Percentiles rank a stretch among this genome's conserved stretches.
These are phyloP conservation scores for Tetraneura akinire DNA, from an alignment of 1,140 invertebrate genomes.

Conservation along the genomic window DNA sequence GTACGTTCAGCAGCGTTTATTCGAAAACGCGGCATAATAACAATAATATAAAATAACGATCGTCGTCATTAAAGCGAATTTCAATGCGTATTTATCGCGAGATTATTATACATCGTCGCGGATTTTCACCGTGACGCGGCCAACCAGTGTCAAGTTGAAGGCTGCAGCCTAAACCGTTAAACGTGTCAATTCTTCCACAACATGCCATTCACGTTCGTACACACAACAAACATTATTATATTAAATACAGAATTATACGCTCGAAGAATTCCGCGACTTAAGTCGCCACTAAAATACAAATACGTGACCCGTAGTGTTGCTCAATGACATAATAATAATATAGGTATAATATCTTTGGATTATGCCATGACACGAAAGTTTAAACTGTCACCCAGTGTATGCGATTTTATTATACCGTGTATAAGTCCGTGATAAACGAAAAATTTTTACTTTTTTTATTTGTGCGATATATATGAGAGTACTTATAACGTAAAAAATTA, in stretches of 20 bases:
- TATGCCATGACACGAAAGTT: no score
- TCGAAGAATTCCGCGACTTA: slow-evolving; percentile 1
- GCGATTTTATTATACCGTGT: no score
- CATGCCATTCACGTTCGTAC: neutral
- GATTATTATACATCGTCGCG: no score
- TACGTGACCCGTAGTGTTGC: neutral
- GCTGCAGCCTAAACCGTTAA: neutral
- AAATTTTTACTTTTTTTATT: neutral
- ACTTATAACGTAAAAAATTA: neutral
- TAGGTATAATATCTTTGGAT: no score
- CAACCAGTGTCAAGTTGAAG: slow-evolving; percentile 29
- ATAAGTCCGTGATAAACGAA: no score
- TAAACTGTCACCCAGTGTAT: no score
- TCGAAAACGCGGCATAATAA: no score
- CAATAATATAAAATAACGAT: neutral
- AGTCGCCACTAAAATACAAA: no score
- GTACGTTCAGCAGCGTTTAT: no score
- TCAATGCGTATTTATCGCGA: neutral
- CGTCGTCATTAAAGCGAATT: neutral
- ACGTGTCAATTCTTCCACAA: slow-evolving; percentile 24
- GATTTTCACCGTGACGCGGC: slow-evolving; percentile 27
- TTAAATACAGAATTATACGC: neutral
- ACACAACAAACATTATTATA: neutral
- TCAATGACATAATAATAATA: neutral
- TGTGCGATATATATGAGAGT: no score